Evolutionary conservation across 2,113 vertebrate species (phyloP).

Genomic region (Xyrauchen texanus): DNA sequence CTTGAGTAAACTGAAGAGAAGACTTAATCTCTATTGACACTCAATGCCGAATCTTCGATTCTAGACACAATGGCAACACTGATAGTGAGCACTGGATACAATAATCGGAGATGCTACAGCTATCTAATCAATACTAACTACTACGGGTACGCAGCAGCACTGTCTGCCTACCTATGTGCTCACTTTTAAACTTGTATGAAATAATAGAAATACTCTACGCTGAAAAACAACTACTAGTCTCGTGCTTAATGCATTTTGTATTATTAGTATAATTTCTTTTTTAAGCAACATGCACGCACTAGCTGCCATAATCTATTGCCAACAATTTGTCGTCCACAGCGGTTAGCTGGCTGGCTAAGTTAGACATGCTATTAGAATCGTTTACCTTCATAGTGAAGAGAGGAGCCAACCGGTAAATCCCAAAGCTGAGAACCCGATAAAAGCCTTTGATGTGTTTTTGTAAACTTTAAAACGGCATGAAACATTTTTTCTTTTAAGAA

Average conservation of each 20-base stretch:
- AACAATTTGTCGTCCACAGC: conserved; percentile 7
- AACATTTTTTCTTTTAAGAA: conserved; percentile 56
- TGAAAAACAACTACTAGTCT: not conserved
- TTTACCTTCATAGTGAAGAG: conserved; percentile 48
- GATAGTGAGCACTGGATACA: not conserved
- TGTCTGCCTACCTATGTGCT: not conserved
- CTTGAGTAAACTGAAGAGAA: no score
- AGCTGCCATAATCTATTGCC: not conserved
- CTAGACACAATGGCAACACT: not conserved
- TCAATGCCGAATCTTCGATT: not conserved
- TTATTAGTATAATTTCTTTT: not conserved
- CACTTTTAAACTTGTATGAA: not conserved
- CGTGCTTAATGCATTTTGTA: no score
- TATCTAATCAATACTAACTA: not conserved
- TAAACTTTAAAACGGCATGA: not conserved
- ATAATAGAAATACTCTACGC: not conserved
- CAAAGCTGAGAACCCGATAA: not conserved
- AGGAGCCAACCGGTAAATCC: not conserved
- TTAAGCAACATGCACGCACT: not conserved
- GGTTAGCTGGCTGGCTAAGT: conserved; percentile 32
- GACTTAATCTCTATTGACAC: not conserved
- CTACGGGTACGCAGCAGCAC: not conserved
- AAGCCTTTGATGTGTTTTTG: not conserved
- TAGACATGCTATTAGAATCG: not conserved
- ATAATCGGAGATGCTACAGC: conserved; percentile 1